Evolutionary conservation across 2,888 invertebrate species (phyloP), one percentile per base, ranked within the genome.

Genomic region (Amphipoea oculea): DNA sequence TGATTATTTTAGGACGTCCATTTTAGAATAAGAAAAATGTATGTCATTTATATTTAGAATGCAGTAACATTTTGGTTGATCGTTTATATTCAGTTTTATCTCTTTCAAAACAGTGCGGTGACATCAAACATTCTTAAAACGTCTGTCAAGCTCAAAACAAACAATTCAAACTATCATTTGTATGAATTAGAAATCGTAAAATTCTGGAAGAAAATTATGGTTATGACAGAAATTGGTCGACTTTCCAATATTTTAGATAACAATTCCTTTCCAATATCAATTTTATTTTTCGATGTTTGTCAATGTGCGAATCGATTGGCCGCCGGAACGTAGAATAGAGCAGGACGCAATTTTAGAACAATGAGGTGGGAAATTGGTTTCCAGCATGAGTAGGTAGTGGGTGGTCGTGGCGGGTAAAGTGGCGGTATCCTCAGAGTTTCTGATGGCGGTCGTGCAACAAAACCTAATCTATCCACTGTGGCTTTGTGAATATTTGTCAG

Each of bases 311-410:
- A 91, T 89, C 86, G 89, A 91, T 90, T 90, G 90, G 90, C 90
- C 91, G 90, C 90, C 85, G 89, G 88, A 89, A 92, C 82, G 85
- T 91, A 87, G 86, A 86, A 85, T 85, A 84, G 88, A 84, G 91
- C 89, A 92, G 91, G 92, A 92, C 91, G 92, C 93, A 95, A 95
- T 95, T 95, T 94, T 94, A 94, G 94, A 95, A 96, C 95, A 95
- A 95, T 94, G 94, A 94, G 92, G 91, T 93, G 91, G 93, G 93
- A 95, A 95, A 95, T 96, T 95, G 95, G 93, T 94, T 95, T 93
- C 92, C 74, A 88, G 85, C 89, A 83, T 88, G 89, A 89, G 90
- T 89, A 89, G 90, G 85, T 87, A 81, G 85, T 78, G 79, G 86
- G 69, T 77, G 84, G 80, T 85, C 74, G 82, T 83, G 83, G 88